Conservation (phyloP, 2,113 vertebrate genomes). For the Phaethon lepturus region DNA sequence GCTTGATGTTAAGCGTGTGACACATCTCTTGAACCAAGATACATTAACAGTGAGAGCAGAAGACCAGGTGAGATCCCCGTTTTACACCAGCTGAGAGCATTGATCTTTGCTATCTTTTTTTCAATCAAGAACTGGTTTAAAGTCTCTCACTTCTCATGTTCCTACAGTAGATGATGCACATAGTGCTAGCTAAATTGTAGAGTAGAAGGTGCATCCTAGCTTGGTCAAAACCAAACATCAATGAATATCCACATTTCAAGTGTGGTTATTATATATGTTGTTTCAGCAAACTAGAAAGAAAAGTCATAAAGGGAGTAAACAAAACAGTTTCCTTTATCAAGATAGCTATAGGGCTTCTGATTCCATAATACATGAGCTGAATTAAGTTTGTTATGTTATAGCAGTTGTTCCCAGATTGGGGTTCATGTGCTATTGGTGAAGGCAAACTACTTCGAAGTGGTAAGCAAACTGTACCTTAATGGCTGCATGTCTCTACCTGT, state of each 20-base stretch:
- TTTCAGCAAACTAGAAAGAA: background rate
- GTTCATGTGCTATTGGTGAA: background rate
- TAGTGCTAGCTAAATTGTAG: background rate
- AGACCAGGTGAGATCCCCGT: slow-evolving; percentile 81
- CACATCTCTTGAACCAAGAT: slow-evolving; percentile 89
- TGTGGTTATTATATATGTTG: background rate
- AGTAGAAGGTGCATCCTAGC: background rate
- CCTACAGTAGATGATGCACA: background rate
- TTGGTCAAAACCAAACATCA: background rate
- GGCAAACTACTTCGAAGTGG: background rate
- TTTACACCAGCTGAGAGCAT: background rate
- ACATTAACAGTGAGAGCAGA: slow-evolving; percentile 87
- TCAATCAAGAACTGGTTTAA: background rate
- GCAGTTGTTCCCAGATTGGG: background rate
- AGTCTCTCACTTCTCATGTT: background rate
- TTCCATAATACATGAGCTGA: background rate
- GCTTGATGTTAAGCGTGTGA: slow-evolving; percentile 88
- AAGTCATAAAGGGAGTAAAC: background rate
- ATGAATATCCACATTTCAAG: background rate
- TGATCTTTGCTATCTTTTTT: background rate
- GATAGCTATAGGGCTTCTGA: background rate
- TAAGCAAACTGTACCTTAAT: background rate
- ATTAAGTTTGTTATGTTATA: background rate
- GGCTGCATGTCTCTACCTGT: background rate
- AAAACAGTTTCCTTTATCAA: background rate